phyloP scores from a whole-genome alignment of 2,797 vertebrate species.

The Pantherophis vulpinus region DNA sequence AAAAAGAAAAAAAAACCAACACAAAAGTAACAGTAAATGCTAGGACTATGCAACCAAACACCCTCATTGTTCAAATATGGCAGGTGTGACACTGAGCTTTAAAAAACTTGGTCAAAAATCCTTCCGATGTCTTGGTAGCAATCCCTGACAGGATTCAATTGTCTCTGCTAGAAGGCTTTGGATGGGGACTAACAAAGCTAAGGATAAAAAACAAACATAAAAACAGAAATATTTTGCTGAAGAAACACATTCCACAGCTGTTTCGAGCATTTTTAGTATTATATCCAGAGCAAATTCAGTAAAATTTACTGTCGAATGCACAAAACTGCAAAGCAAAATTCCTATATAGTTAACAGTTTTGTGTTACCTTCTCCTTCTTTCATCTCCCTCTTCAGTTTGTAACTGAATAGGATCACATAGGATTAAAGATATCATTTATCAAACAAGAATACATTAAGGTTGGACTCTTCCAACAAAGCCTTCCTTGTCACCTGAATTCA shows the following conservation, averaged over 20 bases:
- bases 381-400: constrained; percentile 53
- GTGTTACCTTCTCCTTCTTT: constrained; percentile 49
- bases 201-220: constrained; percentile 72
- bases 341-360: constrained; percentile 71
- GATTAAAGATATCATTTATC: constrained; percentile 51
- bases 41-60: constrained; percentile 81
- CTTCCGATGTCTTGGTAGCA: constrained; percentile 92
- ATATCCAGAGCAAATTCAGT: constrained; percentile 59
- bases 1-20: constrained; percentile 55
- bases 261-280: constrained; percentile 80
- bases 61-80: constrained; percentile 80
- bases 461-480: constrained; percentile 80
- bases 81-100: constrained; percentile 99
- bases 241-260: constrained; percentile 84
- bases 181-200: constrained; percentile 80
- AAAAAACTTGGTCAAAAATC: constrained; percentile 99
- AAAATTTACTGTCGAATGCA: constrained; percentile 71
- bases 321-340: constrained; percentile 60
- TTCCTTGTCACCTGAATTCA: constrained; percentile 74
- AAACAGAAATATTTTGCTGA: constrained; percentile 74
- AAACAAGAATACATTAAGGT: constrained; percentile 59
- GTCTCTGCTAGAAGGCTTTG: constrained; percentile 83
- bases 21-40: constrained; percentile 71
- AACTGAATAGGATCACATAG: constrained; percentile 42
- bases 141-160: constrained; percentile 85